These are phyloP conservation scores for Eulemur rufifrons DNA, from an alignment of 2,113 vertebrate genomes.

Conservation along the genomic window DNA sequence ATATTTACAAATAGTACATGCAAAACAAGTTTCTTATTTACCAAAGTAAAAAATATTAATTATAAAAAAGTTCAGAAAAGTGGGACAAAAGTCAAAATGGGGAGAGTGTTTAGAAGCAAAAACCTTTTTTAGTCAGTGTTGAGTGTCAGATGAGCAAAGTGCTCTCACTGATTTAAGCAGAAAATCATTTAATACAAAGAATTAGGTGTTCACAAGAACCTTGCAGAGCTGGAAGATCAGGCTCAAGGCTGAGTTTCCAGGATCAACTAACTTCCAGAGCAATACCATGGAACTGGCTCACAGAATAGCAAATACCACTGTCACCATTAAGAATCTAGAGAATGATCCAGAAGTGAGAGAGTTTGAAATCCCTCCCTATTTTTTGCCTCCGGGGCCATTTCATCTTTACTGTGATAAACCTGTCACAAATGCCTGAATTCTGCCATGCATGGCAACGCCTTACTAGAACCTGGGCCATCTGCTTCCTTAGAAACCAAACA, in stretches of 20 bases:
- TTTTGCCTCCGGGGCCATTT: neutral
- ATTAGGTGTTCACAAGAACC: neutral
- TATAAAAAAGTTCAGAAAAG: neutral
- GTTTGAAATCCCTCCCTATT: neutral
- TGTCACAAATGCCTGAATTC: neutral
- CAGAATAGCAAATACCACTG: neutral
- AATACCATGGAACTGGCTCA: neutral
- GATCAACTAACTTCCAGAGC: neutral
- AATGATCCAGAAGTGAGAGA: neutral
- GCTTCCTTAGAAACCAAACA: neutral
- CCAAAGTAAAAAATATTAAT: neutral
- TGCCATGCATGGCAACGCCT: neutral
- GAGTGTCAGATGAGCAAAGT: neutral
- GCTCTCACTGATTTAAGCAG: neutral
- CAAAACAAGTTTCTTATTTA: neutral
- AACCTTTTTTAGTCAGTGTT: neutral
- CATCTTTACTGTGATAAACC: neutral
- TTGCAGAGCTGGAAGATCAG: neutral
- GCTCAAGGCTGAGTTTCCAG: neutral
- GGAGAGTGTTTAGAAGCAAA: neutral
- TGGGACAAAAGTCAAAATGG: neutral
- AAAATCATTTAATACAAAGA: neutral
- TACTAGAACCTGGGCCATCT: neutral
- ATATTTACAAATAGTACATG: neutral
- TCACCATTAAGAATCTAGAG: neutral